These are phyloP conservation scores for Caenorhabditis afra DNA, from an alignment of 2,888 invertebrate species.

Conservation along the genomic window DNA sequence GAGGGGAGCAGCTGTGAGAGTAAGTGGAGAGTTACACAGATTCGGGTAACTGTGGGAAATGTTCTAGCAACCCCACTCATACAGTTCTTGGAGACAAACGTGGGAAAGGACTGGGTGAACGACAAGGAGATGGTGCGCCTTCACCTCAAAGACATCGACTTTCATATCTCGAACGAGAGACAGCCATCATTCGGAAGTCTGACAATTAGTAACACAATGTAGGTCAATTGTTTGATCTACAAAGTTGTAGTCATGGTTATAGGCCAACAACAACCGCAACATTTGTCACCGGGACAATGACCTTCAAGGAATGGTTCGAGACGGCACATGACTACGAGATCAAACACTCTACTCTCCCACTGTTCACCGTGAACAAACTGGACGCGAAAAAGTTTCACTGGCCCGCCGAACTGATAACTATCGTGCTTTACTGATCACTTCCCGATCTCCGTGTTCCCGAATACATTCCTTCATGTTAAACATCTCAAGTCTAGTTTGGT, in stretches of 20 bases:
- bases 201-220: background rate
- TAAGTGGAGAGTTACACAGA: background rate
- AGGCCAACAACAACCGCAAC: background rate
- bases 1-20: background rate
- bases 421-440: slow-evolving; percentile 3
- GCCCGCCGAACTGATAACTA: slow-evolving; percentile 3
- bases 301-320: background rate
- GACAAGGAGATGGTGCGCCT: background rate
- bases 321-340: background rate
- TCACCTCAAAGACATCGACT: slow-evolving; percentile 4
- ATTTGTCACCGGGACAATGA: background rate
- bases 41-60: no score
- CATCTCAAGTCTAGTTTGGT: no score
- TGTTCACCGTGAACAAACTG: slow-evolving; percentile 4
- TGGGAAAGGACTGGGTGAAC: background rate
- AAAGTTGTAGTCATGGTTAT: background rate
- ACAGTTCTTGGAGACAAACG: background rate
- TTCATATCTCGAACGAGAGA: background rate
- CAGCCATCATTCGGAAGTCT: background rate
- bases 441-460: background rate
- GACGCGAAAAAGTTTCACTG: slow-evolving; percentile 8
- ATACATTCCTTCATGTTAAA: background rate
- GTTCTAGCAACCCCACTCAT: background rate
- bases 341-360: background rate
- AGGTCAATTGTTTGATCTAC: no score